Percentiles rank a stretch among this genome's conserved stretches.
phyloP scores from a whole-genome alignment of 2,113 vertebrate species.

The Zapornia atra region DNA sequence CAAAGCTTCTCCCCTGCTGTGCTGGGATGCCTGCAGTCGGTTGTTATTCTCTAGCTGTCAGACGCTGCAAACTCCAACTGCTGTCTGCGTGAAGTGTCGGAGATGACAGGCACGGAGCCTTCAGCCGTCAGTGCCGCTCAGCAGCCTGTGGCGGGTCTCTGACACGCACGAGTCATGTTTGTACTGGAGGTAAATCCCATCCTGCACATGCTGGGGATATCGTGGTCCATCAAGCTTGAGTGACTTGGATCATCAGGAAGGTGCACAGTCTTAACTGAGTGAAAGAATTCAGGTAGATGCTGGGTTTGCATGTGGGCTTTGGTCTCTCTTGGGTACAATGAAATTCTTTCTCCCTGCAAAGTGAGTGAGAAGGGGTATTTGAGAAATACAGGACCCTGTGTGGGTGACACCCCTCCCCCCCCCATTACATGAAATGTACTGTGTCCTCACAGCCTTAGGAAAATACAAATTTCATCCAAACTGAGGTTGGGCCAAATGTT shows the following conservation, averaged over 20 bases:
- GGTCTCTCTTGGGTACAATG: accelerated
- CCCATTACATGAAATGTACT: accelerated
- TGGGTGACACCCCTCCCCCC: too few relatives aligned
- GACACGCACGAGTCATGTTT: neutral
- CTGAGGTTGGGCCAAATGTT: neutral
- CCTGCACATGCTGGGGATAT: neutral
- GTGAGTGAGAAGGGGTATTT: accelerated
- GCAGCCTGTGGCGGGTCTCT: accelerated
- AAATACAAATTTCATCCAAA: neutral
- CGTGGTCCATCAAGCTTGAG: neutral
- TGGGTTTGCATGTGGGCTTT: accelerated
- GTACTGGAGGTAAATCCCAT: neutral
- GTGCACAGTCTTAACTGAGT: neutral
- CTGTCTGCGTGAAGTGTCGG: neutral
- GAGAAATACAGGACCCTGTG: too few relatives aligned
- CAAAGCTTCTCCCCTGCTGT: neutral
- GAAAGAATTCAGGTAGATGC: accelerated
- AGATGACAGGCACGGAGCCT: neutral
- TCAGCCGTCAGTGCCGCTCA: neutral
- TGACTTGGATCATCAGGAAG: neutral
- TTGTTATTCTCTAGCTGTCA: neutral
- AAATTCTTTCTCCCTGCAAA: neutral
- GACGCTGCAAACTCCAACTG: accelerated
- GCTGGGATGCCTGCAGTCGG: neutral
- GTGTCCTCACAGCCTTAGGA: neutral